Evolutionary conservation across 30 jellyfish, hydroid and myxozoan genomes (phyloP).

Genomic region (Turritopsis dohrnii): DNA sequence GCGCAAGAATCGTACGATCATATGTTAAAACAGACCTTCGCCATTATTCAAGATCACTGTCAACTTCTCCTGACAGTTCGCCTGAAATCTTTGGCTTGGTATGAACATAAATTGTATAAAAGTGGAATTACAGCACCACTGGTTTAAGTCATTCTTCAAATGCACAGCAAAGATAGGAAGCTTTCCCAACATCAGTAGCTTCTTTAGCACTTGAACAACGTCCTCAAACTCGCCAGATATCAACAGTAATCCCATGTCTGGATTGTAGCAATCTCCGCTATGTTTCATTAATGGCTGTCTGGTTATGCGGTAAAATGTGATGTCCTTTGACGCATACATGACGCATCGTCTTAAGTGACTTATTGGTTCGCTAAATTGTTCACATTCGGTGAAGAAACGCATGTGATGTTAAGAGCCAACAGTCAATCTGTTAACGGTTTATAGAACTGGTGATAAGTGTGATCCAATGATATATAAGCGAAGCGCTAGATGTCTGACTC

Average conservation of each 20-base stretch:
- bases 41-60: neutral
- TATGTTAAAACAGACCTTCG: neutral
- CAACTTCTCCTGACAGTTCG: neutral
- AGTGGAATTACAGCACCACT: neutral
- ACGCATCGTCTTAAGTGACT: neutral
- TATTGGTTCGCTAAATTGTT: neutral
- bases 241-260: neutral
- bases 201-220: neutral
- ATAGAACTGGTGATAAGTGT: neutral
- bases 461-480: no score
- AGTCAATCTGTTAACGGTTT: neutral
- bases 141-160: neutral
- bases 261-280: neutral
- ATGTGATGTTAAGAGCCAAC: neutral
- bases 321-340: neutral
- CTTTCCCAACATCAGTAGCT: neutral
- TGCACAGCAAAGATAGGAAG: neutral
- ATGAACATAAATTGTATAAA: neutral
- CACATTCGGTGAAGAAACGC: neutral
- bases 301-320: neutral
- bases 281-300: neutral
- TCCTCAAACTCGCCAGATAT: neutral
- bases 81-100: neutral
- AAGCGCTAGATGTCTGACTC: no score
- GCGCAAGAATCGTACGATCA: neutral